phyloP scores from a whole-genome alignment of 2,113 vertebrate genomes.

The Ahaetulla prasina region DNA sequence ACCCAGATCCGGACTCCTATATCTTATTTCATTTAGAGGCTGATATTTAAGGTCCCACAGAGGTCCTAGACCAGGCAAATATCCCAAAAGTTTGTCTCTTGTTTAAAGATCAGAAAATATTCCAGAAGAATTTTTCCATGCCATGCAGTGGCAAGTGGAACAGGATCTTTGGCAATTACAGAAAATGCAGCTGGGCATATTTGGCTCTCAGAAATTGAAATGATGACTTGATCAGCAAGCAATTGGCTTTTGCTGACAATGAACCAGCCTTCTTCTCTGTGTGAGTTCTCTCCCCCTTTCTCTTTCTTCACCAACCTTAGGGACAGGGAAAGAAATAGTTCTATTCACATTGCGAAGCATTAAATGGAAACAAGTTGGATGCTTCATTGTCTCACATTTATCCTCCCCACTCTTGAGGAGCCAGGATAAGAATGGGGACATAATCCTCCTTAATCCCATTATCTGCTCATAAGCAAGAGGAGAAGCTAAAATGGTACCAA shows the following conservation, averaged over 20 bases:
- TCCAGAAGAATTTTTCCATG: background rate
- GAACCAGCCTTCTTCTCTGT: background rate
- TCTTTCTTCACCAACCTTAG: background rate
- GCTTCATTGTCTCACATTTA: background rate
- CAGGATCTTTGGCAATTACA: background rate
- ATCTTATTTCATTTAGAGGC: background rate
- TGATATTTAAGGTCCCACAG: background rate
- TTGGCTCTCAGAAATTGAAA: background rate
- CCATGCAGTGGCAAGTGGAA: background rate
- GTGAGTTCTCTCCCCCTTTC: no score
- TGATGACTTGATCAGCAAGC: background rate
- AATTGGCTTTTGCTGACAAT: background rate
- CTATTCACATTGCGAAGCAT: background rate
- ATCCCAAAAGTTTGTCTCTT: background rate
- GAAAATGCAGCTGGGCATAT: background rate
- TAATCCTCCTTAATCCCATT: slow-evolving; percentile 31
- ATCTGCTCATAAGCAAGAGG: slow-evolving; percentile 9
- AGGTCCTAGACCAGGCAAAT: background rate
- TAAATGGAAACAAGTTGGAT: background rate
- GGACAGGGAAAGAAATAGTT: background rate
- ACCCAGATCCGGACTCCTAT: background rate
- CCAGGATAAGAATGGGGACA: background rate
- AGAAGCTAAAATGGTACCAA: background rate
- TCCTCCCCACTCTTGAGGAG: background rate
- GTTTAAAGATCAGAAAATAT: background rate